Evolutionary conservation across 2,797 vertebrate genomes (phyloP).

Genomic region (Propithecus deckenii): DNA sequence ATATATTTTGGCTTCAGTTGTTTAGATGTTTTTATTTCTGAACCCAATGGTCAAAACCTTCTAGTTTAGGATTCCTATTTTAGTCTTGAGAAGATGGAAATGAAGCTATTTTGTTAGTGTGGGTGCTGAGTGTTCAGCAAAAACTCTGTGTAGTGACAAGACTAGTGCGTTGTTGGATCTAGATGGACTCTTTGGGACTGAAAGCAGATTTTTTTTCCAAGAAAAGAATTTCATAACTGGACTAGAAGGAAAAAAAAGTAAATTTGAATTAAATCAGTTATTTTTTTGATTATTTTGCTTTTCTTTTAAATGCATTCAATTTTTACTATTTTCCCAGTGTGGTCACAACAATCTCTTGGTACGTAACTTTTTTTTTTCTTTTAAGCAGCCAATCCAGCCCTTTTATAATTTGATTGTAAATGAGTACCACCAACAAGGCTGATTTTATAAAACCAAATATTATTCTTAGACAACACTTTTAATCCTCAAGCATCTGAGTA

Average conservation of each 20-base stretch:
- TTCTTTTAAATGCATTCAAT: slow-evolving; percentile 1
- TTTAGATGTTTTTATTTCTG: slow-evolving; percentile 36
- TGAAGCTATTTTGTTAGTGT: slow-evolving; percentile 39
- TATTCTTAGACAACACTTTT: slow-evolving; percentile 44
- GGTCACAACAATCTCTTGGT: background rate
- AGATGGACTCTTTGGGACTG: slow-evolving; percentile 18
- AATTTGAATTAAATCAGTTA: slow-evolving; percentile 13
- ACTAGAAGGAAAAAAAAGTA: background rate
- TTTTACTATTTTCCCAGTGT: background rate
- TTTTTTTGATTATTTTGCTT: slow-evolving; percentile 52
- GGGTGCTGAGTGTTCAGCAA: background rate
- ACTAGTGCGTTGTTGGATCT: background rate
- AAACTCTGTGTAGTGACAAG: background rate
- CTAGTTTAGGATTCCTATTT: background rate
- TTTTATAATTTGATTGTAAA: slow-evolving; percentile 43
- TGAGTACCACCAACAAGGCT: background rate
- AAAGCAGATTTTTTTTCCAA: background rate
- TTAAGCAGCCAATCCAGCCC: background rate
- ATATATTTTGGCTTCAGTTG: background rate
- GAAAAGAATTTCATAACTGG: background rate
- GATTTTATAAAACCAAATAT: slow-evolving; percentile 37
- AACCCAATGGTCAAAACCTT: background rate
- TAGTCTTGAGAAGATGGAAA: background rate
- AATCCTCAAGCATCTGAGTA: slow-evolving; percentile 4
- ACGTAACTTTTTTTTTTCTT: background rate